phyloP scores from a whole-genome alignment of 1,140 invertebrate genomes.

The Mercenaria mercenaria region DNA sequence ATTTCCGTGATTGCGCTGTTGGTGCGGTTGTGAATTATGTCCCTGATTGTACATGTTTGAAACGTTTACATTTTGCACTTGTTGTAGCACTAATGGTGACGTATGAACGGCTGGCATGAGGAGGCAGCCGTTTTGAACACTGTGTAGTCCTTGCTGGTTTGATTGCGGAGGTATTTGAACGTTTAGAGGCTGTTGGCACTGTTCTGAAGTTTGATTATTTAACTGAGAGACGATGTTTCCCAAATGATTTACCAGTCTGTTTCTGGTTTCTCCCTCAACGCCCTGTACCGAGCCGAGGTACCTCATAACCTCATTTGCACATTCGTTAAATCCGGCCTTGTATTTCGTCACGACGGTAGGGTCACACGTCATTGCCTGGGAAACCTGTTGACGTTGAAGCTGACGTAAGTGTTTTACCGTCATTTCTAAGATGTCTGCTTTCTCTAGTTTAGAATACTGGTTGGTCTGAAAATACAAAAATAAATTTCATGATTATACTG shows the following conservation, averaged over 20 bases:
- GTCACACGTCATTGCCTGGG: constrained; percentile 90
- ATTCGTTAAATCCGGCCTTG: constrained; percentile 95
- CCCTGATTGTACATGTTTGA: constrained; percentile 25
- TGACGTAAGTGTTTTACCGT: constrained; percentile 94
- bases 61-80: constrained; percentile 41
- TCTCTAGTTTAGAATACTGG: constrained; percentile 97
- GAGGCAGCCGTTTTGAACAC: constrained; percentile 33
- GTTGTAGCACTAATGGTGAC: constrained; percentile 56
- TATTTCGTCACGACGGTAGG: constrained; percentile 94
- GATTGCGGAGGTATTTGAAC: constrained; percentile 55
- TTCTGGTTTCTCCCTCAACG: constrained; percentile 90
- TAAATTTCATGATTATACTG: neutral
- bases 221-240: constrained; percentile 57
- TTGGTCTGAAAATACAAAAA: constrained; percentile 88
- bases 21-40: constrained; percentile 1
- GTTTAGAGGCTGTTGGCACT: constrained; percentile 44
- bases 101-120: constrained; percentile 63
- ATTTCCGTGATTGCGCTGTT: neutral
- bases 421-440: constrained; percentile 98
- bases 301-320: constrained; percentile 93
- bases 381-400: constrained; percentile 68
- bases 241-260: constrained; percentile 69
- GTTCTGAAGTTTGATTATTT: constrained; percentile 11
- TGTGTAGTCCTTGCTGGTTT: constrained; percentile 30
- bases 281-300: constrained; percentile 94